Base-by-base conservation (phyloP, 2,113 vertebrate species). In the Carlito syrichta region DNA sequence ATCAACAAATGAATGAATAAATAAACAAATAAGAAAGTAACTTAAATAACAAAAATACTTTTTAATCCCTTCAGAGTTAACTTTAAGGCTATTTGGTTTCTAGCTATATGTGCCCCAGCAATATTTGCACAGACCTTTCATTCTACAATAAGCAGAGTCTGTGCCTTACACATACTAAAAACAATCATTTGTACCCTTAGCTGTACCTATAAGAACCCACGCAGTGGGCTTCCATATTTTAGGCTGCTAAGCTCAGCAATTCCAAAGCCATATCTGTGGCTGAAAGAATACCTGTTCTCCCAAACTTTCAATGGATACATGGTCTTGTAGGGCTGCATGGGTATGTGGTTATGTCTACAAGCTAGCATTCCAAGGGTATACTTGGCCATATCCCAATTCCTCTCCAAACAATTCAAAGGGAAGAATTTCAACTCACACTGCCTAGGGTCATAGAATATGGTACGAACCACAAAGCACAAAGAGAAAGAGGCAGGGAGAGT, bases 21-120 rank as follows among this genome's bases (percentile, higher is more conserved):
- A n/a, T n/a, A n/a, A n/a, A n/a, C n/a, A n/a, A n/a, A n/a, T n/a
- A n/a, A n/a, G n/a, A n/a, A n/a, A n/a, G n/a, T n/a, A n/a, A 78
- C 14, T 78, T 35, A 94, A 84, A 56, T 40, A 87, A 93, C 52
- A 95, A 60, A 94, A 89, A 76, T 71, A 32, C 38, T 92, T 68
- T 92, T 92, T 89, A 89, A 94, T 77, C n/a, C 83, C 69, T 74
- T 96, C 62, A 86, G 63, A 88, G 38, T 73, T 93, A 79, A 89
- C 86, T 86, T 69, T 45, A 13, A 74, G 68, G 19, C 43, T 86
- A n/a, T 27, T 85, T 35, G 11, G 22, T 54, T 76, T 87, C 82
- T 30, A 25, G 40, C 56, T 87, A 3, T 71, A 92, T 60, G 54
- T 94, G 66, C 58, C 23, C 69, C 74, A 86, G 74, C 17, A 91